Evolutionary conservation across 2,797 vertebrate species (phyloP).

Genomic region (Esox masquinongy): DNA sequence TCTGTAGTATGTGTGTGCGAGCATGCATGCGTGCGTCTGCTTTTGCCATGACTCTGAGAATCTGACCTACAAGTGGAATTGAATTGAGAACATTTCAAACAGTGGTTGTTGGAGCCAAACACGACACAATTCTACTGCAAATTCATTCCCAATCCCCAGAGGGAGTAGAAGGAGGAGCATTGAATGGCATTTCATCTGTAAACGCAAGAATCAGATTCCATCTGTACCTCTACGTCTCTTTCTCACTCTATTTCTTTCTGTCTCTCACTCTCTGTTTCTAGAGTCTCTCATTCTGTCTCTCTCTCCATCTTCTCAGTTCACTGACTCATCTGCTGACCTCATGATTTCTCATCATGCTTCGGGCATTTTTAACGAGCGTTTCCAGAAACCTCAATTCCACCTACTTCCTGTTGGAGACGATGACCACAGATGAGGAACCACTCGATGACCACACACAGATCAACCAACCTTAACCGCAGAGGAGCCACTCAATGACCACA

Average conservation of each 20-base stretch:
- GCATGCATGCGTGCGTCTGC: constrained; percentile 13
- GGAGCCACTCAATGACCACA: no score
- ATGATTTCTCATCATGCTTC: background rate
- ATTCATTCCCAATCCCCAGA: constrained; percentile 39
- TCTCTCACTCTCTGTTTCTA: background rate
- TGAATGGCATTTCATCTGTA: background rate
- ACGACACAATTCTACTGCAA: constrained; percentile 46
- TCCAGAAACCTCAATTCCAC: constrained; percentile 32
- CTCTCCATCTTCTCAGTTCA: background rate
- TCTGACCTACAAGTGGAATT: constrained; percentile 57
- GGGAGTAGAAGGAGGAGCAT: constrained; percentile 28
- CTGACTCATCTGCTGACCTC: background rate
- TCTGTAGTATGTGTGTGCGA: constrained; percentile 5
- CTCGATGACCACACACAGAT: no score
- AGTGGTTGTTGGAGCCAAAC: constrained; percentile 54
- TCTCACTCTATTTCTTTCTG: background rate
- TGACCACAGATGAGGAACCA: constrained; percentile 47
- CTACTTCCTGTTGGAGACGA: constrained; percentile 44
- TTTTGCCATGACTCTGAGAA: constrained; percentile 24
- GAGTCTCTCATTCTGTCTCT: background rate
- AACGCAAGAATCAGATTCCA: background rate
- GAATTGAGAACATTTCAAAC: constrained; percentile 61
- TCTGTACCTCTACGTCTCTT: background rate
- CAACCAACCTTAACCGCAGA: no score
- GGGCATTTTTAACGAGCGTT: constrained; percentile 36